Conservation (phyloP, 2,888 invertebrate genomes). For the Erebia epiphron region DNA sequence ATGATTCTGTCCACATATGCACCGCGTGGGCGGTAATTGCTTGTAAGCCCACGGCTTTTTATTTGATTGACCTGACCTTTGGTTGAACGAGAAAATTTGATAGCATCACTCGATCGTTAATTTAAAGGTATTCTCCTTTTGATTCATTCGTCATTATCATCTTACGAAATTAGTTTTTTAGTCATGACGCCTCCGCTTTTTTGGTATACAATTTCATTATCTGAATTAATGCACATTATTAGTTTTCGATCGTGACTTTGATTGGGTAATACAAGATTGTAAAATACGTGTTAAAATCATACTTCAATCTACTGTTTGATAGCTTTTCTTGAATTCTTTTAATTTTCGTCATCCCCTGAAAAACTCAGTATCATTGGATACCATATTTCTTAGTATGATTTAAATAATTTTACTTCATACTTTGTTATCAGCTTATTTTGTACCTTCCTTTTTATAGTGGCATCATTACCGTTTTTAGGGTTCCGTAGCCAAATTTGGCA, state of each 20-base stretch:
- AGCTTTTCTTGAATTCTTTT: not conserved
- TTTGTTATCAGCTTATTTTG: not conserved
- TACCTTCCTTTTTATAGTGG: too few relatives aligned
- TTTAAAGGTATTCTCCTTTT: conserved; percentile 36
- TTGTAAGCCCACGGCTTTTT: conserved; percentile 53
- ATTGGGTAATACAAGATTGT: not conserved
- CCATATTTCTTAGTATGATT: too few relatives aligned
- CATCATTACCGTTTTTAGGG: too few relatives aligned
- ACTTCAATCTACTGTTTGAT: not conserved
- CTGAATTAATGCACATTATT: not conserved
- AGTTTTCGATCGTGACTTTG: not conserved
- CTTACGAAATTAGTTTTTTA: conserved; percentile 22
- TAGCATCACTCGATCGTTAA: conserved; percentile 35
- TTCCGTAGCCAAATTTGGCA: too few relatives aligned
- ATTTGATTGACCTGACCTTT: conserved; percentile 64
- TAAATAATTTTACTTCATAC: too few relatives aligned
- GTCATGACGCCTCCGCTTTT: conserved; percentile 7
- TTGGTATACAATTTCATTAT: not conserved
- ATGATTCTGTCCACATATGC: conserved; percentile 28
- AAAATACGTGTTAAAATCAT: not conserved
- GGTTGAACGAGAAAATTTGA: conserved; percentile 35
- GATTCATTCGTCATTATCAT: conserved; percentile 30
- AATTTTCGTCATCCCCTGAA: not conserved
- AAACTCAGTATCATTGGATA: not conserved
- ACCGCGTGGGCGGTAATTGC: conserved; percentile 48